Evolutionary conservation across 2,797 vertebrate species (phyloP).

Genomic region (Hippocampus kuda): DNA sequence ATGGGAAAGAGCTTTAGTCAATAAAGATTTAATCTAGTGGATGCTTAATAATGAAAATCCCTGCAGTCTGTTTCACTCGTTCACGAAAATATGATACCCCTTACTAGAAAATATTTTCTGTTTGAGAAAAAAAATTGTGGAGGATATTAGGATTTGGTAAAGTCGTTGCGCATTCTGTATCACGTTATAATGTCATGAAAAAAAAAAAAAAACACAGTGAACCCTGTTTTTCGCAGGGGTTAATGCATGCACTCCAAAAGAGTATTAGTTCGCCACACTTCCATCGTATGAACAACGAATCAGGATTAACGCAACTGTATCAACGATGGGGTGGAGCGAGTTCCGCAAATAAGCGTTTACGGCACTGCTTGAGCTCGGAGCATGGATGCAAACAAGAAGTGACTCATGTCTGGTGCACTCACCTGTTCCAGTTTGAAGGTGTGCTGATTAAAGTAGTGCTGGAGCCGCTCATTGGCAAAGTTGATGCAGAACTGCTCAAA

Average conservation of each 20-base stretch:
- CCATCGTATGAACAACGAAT: too few relatives aligned
- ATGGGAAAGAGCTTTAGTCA: slow-evolving; percentile 53
- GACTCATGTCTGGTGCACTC: slow-evolving; percentile 18
- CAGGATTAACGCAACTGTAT: too few relatives aligned
- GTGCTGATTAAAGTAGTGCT: slow-evolving; percentile 99
- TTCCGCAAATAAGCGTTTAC: too few relatives aligned
- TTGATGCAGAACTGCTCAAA: slow-evolving; percentile 99
- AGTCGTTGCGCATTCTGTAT: too few relatives aligned
- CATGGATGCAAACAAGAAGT: too few relatives aligned
- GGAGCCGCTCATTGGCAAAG: slow-evolving; percentile 94
- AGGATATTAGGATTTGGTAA: not conserved
- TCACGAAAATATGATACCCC: not conserved
- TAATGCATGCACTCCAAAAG: too few relatives aligned
- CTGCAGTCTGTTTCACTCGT: slow-evolving; percentile 19
- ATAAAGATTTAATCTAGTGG: slow-evolving; percentile 49
- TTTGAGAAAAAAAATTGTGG: not conserved
- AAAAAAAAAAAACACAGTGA: not conserved
- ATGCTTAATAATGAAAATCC: slow-evolving; percentile 48
- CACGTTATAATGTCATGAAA: not conserved
- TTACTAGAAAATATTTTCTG: not conserved
- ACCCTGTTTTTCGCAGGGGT: not conserved
- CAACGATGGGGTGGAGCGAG: too few relatives aligned
- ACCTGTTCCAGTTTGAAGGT: slow-evolving; percentile 97
- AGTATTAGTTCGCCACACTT: too few relatives aligned
- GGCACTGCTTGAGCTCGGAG: too few relatives aligned